Percentiles rank a stretch among this genome's conserved stretches.
Conservation (phyloP, 2,888 invertebrate genomes). For the Meteorus cinctellus region DNA sequence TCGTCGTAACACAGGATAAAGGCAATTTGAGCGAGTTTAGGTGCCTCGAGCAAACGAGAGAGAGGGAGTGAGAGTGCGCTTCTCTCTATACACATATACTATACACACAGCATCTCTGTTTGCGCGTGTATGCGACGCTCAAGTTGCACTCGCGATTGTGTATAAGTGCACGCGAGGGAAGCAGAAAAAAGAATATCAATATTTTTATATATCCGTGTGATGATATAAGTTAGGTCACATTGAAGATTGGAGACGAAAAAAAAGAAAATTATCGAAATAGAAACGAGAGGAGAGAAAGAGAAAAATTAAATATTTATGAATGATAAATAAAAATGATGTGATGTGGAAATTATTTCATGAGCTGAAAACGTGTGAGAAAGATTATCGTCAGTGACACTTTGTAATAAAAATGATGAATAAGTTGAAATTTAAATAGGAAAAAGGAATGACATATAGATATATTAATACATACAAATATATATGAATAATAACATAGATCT, state of each 20-base stretch:
- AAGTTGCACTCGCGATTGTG: neutral
- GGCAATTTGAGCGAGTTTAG: slow-evolving; percentile 64
- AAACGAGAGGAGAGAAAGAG: neutral
- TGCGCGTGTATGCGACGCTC: slow-evolving; percentile 29
- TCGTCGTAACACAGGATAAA: slow-evolving; percentile 64
- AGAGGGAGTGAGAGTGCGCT: slow-evolving; percentile 24
- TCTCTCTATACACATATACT: slow-evolving; percentile 20
- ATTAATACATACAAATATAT: neutral
- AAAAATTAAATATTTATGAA: neutral
- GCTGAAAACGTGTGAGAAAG: slow-evolving; percentile 28
- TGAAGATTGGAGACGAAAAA: neutral
- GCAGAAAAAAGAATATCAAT: neutral
- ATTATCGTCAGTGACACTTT: slow-evolving; percentile 13
- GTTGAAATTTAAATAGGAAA: neutral
- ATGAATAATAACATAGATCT: neutral
- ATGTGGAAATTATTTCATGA: slow-evolving; percentile 32
- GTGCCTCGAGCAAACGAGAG: slow-evolving; percentile 52
- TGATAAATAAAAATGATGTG: neutral
- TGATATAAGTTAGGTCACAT: neutral
- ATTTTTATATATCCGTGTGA: neutral
- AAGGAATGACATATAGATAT: neutral
- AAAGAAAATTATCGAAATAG: neutral
- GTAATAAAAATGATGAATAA: slow-evolving; percentile 5
- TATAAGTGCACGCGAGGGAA: neutral
- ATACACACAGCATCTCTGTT: slow-evolving; percentile 28